Evolutionary conservation across 1,140 invertebrate genomes (phyloP).

Genomic region (Sipha flava): DNA sequence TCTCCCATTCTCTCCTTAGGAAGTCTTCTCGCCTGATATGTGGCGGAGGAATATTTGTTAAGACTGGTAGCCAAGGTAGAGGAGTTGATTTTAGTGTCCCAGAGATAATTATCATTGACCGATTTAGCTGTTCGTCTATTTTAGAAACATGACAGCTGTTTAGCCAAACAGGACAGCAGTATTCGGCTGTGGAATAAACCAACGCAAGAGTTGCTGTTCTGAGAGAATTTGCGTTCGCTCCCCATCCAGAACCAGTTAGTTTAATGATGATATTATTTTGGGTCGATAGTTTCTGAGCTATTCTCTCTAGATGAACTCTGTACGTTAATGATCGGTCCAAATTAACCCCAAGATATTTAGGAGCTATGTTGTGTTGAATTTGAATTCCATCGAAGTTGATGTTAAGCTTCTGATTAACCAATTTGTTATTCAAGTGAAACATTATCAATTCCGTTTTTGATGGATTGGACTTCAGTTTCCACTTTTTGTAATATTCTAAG

Average conservation of each 20-base stretch:
- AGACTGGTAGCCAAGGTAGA: constrained; percentile 7
- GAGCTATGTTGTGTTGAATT: background rate
- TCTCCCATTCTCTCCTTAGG: background rate
- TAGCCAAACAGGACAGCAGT: constrained; percentile 27
- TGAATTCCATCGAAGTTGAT: background rate
- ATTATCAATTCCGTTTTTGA: constrained; percentile 18
- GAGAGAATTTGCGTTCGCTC: background rate
- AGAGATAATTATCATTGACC: constrained; percentile 7
- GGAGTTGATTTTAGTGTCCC: constrained; percentile 24
- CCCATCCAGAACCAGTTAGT: constrained; percentile 11
- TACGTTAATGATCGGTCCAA: constrained; percentile 21
- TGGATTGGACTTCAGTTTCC: constrained; percentile 24
- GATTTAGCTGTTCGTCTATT: background rate
- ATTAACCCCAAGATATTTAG: constrained; percentile 19
- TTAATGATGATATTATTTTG: constrained; percentile 30
- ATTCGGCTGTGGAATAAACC: constrained; percentile 34
- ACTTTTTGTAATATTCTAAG: constrained; percentile 2
- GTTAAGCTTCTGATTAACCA: background rate
- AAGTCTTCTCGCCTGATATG: background rate
- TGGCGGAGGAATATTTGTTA: constrained; percentile 1
- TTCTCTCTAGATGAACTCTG: constrained; percentile 1
- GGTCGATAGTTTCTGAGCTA: constrained; percentile 21
- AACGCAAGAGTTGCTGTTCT: constrained; percentile 18
- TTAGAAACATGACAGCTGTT: constrained; percentile 4
- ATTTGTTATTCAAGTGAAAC: constrained; percentile 17